Base-by-base conservation (phyloP, 2,113 vertebrate genomes). In the Xerus inauris region DNA sequence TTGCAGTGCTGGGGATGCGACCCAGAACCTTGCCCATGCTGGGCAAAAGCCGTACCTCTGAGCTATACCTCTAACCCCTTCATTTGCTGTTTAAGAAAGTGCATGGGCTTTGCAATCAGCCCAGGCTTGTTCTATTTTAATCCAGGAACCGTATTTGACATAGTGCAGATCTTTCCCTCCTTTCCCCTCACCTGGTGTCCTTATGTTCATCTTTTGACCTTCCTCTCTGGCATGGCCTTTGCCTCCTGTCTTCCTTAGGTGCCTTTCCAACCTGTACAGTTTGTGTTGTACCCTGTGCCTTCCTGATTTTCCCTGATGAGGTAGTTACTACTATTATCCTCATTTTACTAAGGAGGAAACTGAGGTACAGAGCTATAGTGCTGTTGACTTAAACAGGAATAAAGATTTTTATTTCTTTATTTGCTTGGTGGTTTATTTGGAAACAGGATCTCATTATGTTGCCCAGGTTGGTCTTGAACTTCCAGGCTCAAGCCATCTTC, bases 281-380 rank as follows among this genome's bases (percentile, higher is more conserved):
- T 81, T 26, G 35, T 28, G 12, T 1, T 40, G 24, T 13, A 75
- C 16, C 16, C 17, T 40, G n/a, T 49, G 24, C 57, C 30, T 72
- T 9, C 13, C 3, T 59, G 2, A 13, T 87, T 57, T 51, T 64
- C 45, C n/a, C 30, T 47, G 59, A 32, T 54, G 42, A 79, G 8
- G 14, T 16, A 42, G 35, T 64, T 42, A 71, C 64, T 47, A 20
- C 65, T 20, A 45, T 77, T 71, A 51, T 40, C 38, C 3, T 57
- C 10, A 8, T 47, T 38, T 94, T 80, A 76, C 28, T 42, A n/a
- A 83, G 49, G 14, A 71, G n/a, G 71, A 95, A 96, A 94, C 54
- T 64, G 64, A 79, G 42, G 10, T 32, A 69, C 6, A 51, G 45
- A 71, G 57, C 32, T 57, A 6, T 17, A 87, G 20, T 45, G 65